These are phyloP conservation scores for Sorex fumeus DNA, from an alignment of 2,113 vertebrate species.

Conservation along the genomic window DNA sequence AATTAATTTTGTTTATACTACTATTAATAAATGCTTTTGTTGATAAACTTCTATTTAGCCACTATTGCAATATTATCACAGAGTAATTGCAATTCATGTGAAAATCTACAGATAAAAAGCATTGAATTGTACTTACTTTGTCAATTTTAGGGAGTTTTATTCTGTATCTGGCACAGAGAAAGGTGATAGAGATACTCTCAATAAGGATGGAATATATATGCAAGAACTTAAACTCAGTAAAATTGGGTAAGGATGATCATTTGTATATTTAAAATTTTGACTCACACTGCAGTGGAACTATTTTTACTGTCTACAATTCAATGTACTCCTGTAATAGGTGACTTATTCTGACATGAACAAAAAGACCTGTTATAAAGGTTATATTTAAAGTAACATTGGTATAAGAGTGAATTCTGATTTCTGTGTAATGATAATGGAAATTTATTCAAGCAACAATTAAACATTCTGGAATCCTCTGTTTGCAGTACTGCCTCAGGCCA, in stretches of 20 bases:
- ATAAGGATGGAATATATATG: neutral
- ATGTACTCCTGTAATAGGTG: neutral
- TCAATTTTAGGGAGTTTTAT: neutral
- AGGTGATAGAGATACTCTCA: neutral
- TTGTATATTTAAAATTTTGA: conserved; percentile 12
- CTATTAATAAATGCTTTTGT: neutral
- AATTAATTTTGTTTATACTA: no score
- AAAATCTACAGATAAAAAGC: neutral
- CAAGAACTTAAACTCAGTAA: neutral
- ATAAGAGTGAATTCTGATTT: conserved; percentile 3
- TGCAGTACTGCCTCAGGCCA: conserved; percentile 58
- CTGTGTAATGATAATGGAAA: conserved; percentile 53
- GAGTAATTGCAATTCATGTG: neutral
- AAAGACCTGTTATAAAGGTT: neutral
- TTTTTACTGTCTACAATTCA: neutral
- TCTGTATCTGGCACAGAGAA: neutral
- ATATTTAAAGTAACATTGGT: conserved; percentile 35
- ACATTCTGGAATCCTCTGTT: conserved; percentile 44
- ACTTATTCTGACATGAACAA: neutral
- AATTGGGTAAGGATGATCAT: neutral
- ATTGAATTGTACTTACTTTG: neutral
- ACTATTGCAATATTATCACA: conserved; percentile 14
- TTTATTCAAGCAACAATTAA: conserved; percentile 70
- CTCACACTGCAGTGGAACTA: neutral
- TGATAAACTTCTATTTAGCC: neutral